Evolutionary conservation across 1,140 invertebrate species (phyloP), one percentile per base, ranked within the genome.

Genomic region (Scaptomyza graminum): DNA sequence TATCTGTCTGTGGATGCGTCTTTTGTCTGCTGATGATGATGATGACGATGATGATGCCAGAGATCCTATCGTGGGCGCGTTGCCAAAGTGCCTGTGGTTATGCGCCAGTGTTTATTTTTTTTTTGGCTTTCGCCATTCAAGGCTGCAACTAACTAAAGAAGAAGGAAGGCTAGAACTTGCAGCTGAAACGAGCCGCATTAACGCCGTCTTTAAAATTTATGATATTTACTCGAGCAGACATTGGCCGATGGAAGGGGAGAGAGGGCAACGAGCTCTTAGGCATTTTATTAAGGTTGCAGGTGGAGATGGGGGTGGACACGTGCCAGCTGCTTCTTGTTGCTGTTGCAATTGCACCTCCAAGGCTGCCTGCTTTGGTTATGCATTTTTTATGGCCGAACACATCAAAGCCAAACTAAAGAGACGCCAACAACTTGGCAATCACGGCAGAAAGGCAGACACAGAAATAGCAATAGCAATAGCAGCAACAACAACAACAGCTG

Each of bases 61-160:
- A 41, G 37, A 41, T 41, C 37, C 37, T 41, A 62, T 44, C 41
- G 28, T 31, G 76, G 73, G 73, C 76, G 71, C 59, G 54, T 72
- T 85, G 82, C 82, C 82, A 85, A 87, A 87, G 79, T 89, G 84
- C 79, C 84, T 88, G 83, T 73, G 83, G 84, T 80, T 74, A 88
- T 89, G 82, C 82, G 78, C 71, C 65, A 69, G 43, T 69, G 57
- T 28, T 67, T 39, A 61, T 34, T 9, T 2, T 34, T 34, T 11
- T 34, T 8, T 61, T 44, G 52, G 41, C 68, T 52, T 50, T 56
- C 37, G 37, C 18, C 56, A 62, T 49, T 34, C 64, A 61, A 61
- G 69, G 63, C 55, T 67, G 60, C 41, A 15, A 28, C 43, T 18
- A 47, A 16, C 18, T 8, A n/a, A 28, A 31, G 7, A 34, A 9